These are phyloP conservation scores for Pachypanchax playfairii DNA, from an alignment of 2,113 vertebrate species.

Conservation along the genomic window DNA sequence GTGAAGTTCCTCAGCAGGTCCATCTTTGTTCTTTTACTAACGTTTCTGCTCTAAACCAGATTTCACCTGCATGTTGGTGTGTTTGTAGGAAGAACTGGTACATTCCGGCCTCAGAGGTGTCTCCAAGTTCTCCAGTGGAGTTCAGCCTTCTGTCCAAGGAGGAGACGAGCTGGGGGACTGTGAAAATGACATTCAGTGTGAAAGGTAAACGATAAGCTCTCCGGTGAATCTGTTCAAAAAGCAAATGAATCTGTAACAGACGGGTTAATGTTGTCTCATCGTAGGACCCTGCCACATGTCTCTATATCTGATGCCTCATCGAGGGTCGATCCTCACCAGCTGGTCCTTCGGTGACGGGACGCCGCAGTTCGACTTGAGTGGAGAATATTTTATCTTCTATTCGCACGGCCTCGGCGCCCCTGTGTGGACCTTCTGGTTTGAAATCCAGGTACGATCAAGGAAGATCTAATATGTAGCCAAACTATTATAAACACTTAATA, in stretches of 20 bases:
- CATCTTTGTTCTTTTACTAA: not conserved
- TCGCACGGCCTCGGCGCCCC: constrained; percentile 87
- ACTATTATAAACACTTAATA: constrained; percentile 3
- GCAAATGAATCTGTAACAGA: too few species aligned
- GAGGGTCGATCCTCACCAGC: constrained; percentile 79
- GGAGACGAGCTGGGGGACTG: constrained; percentile 80
- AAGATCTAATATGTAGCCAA: not conserved
- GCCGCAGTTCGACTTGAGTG: constrained; percentile 81
- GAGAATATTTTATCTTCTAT: constrained; percentile 96
- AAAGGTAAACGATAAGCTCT: constrained; percentile 82
- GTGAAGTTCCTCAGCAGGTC: constrained; percentile 93
- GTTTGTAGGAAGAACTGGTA: constrained; percentile 94
- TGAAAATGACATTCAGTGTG: constrained; percentile 87
- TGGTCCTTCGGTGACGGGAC: constrained; percentile 91
- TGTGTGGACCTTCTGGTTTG: constrained; percentile 92
- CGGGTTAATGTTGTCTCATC: not conserved
- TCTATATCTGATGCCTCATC: constrained; percentile 84
- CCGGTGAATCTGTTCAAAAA: too few species aligned
- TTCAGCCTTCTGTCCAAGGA: constrained; percentile 89
- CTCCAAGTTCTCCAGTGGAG: constrained; percentile 80
- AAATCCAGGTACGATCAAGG: constrained; percentile 83
- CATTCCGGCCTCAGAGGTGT: constrained; percentile 86
- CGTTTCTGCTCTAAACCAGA: not conserved
- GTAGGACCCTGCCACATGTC: constrained; percentile 96
- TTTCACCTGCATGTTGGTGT: not conserved